Evolutionary conservation across 2,797 vertebrate species (phyloP), one percentile per base, ranked within the genome.

Genomic region (Cyclopterus lumpus): DNA sequence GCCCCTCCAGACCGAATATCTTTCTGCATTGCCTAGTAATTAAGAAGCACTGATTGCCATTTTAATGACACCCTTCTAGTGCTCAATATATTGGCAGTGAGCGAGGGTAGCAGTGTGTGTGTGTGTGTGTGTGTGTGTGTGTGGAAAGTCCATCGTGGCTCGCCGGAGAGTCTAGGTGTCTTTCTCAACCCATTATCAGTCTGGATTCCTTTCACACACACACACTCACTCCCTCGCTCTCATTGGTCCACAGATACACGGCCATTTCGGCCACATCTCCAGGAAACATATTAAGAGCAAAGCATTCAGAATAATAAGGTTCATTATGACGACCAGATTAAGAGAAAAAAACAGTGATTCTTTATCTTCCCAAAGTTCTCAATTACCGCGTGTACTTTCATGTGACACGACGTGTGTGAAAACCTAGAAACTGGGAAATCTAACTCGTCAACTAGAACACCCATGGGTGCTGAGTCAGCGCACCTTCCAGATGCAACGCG

Each of bases 21-120:
- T 53, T 49, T 86, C 78, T 59, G 69, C 87, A 83, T 67, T 75
- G 82, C 72, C 61, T 46, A 67, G 86, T 91, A 92, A 93, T 94
- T 94, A 93, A 88, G 86, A 85, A 80, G 82, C 88, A 86, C 83
- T 85, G 91, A 92, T 93, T 88, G 89, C 70, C 6, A 38, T 88
- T 92, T 89, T 90, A 93, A 93, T 90, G 87, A 91, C 90, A 93
- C 87, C 84, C 87, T 89, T 83, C 72, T 71, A 62, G 83, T 80
- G 71, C 70, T 84, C 85, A 61, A 75, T 90, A 76, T 85, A 88
- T 82, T 72, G 71, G 72, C 63, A 36, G 63, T 49, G 72, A 67
- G 70, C 4, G 8, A 69, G 49, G 55, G 30, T 42, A 28, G 58
- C 16, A 0, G 67, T 40, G 64, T 32, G 65, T 48, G 40, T 59